Percentiles rank a stretch among this genome's conserved stretches.
phyloP scores from a whole-genome alignment of 2,888 invertebrate species.

The Sinodicranocentrus sp. region DNA sequence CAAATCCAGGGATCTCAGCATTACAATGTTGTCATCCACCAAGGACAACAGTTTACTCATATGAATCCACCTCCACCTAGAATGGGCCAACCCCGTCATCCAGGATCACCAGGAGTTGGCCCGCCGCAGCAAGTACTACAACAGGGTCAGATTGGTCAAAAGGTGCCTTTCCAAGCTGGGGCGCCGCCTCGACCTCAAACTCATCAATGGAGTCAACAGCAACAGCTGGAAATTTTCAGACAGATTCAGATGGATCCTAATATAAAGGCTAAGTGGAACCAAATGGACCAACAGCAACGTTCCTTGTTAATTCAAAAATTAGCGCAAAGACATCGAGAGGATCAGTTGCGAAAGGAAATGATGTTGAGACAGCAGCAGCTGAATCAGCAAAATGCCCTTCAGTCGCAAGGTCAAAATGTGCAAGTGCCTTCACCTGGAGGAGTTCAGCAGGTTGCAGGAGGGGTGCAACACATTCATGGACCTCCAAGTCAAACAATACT shows the following conservation, averaged over 20 bases:
- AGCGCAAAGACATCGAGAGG: conserved; percentile 74
- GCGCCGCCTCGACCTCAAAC: conserved; percentile 21
- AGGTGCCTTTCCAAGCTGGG: background rate
- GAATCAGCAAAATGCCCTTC: conserved; percentile 57
- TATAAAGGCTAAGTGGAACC: conserved; percentile 75
- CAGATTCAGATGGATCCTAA: conserved; percentile 75
- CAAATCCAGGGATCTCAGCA: conserved; percentile 59
- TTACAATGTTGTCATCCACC: conserved; percentile 69
- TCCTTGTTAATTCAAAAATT: conserved; percentile 74
- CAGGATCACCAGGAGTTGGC: background rate
- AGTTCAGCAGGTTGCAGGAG: conserved; percentile 14
- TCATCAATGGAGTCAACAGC: conserved; percentile 67
- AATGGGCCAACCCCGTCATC: background rate
- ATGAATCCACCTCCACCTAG: conserved; percentile 58
- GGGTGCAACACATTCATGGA: conserved; percentile 56
- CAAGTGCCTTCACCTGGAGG: conserved; percentile 38
- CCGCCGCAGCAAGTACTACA: background rate
- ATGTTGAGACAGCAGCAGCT: conserved; percentile 74
- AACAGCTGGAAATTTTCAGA: conserved; percentile 75
- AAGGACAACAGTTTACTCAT: conserved; percentile 61
- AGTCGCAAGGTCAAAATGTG: conserved; percentile 34
- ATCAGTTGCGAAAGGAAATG: conserved; percentile 74
- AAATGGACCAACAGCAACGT: conserved; percentile 74
- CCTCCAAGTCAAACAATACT: conserved; percentile 3
- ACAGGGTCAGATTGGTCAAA: conserved; percentile 14